phyloP scores from a whole-genome alignment of 2,797 vertebrate genomes.

The Xerus rutilus region DNA sequence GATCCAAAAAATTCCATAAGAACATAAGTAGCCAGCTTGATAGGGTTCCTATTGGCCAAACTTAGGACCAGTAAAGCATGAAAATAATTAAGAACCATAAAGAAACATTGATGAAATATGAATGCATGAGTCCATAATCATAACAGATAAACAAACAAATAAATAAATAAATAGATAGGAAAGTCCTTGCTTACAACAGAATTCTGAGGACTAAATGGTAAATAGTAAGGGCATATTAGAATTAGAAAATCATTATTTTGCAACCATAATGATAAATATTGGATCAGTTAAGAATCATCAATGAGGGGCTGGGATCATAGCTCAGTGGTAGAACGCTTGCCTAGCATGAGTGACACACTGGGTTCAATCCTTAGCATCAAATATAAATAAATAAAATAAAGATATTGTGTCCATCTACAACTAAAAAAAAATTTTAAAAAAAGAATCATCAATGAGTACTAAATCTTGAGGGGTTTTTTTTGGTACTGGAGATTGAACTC shows the following conservation, averaged over 20 bases:
- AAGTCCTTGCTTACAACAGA: background rate
- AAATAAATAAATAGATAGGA: too few relatives aligned
- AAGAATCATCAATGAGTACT: conserved; percentile 14
- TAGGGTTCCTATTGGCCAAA: background rate
- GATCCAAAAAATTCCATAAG: background rate
- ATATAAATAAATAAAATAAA: too few relatives aligned
- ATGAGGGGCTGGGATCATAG: background rate
- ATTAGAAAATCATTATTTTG: conserved; percentile 43
- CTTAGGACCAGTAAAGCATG: background rate
- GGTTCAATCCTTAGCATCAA: too few relatives aligned
- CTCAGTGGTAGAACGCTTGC: too few relatives aligned
- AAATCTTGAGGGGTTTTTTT: background rate
- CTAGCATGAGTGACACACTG: too few relatives aligned
- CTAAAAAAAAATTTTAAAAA: too few relatives aligned
- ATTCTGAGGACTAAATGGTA: background rate
- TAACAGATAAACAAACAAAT: background rate
- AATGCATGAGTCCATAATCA: background rate
- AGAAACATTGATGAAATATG: background rate
- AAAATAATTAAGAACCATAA: conserved; percentile 27
- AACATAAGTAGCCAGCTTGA: background rate
- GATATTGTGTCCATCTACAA: too few relatives aligned
- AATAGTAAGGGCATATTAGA: background rate
- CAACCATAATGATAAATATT: background rate
- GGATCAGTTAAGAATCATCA: background rate
- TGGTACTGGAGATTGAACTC: too few relatives aligned